Base-by-base conservation (phyloP, 1,140 invertebrate genomes). In the Bactericera cockerelli region DNA sequence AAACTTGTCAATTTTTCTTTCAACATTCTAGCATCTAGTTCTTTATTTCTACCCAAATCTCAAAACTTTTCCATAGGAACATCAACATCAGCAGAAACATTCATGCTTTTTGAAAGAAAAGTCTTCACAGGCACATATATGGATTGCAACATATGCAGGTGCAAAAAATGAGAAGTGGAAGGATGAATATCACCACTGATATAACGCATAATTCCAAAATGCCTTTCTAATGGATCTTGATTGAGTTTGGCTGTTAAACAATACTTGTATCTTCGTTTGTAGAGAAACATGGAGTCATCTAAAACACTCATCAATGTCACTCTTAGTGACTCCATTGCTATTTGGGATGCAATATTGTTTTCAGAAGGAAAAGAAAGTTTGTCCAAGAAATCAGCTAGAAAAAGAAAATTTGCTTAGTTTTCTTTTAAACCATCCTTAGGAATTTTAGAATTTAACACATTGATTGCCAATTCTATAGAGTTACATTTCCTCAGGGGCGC, bases 311-410 rank as follows among this genome's bases (percentile, higher is more conserved):
- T 19, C 4, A 53, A 11, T 8, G 49, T 53, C 4, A 53, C 49
- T 53, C 49, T 53, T 53, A 53, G n/a, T 11, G 49, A 53, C 49
- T 53, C 49, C 16, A 53, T 19, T 24, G 49, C n/a, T 53, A 4
- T 4, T 4, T 53, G 4, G 3, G 49, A 53, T 6, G 49, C 49
- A 53, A 53, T 21, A 53, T 19, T 53, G 49, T 53, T 53, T 31
- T 6, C 4, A 6, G 28, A 31, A 31, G 28, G 28, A n/a, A n/a
- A n/a, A n/a, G n/a, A n/a, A n/a, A n/a, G n/a, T n/a, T n/a, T n/a
- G n/a, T n/a, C n/a, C n/a, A n/a, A n/a, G n/a, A n/a, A n/a, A n/a
- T n/a, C n/a, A n/a, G n/a, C n/a, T n/a, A n/a, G n/a, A n/a, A n/a
- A n/a, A n/a, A n/a, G n/a, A n/a, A n/a, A n/a, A n/a, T n/a, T n/a